A percentile compares a stretch with the other conserved stretches of the same genome.
Conservation (phyloP, 1,140 invertebrate species). For the Drosophila ohnishii region DNA sequence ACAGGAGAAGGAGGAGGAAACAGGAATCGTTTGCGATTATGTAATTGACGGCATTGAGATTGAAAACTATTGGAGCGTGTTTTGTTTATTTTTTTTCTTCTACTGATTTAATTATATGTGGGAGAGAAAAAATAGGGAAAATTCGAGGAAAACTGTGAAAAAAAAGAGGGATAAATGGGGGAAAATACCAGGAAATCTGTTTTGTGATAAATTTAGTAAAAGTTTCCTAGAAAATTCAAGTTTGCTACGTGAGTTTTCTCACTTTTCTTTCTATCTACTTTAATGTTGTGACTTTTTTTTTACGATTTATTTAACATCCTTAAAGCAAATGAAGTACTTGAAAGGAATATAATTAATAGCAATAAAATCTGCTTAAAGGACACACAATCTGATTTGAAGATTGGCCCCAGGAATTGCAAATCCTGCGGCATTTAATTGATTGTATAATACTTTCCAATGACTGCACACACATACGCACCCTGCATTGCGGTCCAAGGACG, state of each 20-base stretch:
- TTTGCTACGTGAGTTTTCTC: neutral
- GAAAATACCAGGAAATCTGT: neutral
- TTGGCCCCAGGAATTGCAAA: slow-evolving; percentile 4
- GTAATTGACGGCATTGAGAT: slow-evolving; percentile 39
- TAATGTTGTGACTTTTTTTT: neutral
- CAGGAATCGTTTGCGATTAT: slow-evolving; percentile 38
- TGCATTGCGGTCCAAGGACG: slow-evolving; percentile 21
- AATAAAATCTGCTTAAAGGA: neutral
- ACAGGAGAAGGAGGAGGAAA: neutral
- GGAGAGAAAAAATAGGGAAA: neutral
- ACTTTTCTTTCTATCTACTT: neutral
- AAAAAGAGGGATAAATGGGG: neutral
- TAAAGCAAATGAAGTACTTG: neutral
- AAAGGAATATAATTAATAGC: neutral
- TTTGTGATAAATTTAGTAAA: no score
- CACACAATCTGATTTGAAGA: slow-evolving; percentile 6
- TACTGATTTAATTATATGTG: slow-evolving; percentile 19
- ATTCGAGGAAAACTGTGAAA: neutral
- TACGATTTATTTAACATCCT: neutral
- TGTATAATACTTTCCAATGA: slow-evolving; percentile 52
- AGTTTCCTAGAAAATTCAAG: neutral
- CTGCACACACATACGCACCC: slow-evolving; percentile 15
- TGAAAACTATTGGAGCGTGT: slow-evolving; percentile 34
- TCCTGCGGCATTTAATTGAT: slow-evolving; percentile 54
- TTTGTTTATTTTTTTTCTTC: neutral